These are phyloP conservation scores for Liparis tanakae DNA, from an alignment of 2,797 vertebrate species.

Conservation along the genomic window DNA sequence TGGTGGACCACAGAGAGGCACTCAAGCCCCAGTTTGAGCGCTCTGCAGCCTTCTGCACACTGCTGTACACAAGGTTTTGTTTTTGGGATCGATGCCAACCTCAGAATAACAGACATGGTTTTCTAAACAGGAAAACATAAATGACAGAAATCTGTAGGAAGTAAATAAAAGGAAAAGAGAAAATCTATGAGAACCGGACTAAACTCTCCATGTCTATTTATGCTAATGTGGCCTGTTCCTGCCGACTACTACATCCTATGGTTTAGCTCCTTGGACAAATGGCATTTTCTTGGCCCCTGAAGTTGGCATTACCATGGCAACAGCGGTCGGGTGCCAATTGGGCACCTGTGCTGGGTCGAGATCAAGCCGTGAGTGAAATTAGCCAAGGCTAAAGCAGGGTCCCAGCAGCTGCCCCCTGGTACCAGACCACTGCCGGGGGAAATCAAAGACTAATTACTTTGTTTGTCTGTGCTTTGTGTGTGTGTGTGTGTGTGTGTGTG, in stretches of 20 bases:
- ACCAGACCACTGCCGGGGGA: slow-evolving; percentile 69
- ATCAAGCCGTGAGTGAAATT: slow-evolving; percentile 79
- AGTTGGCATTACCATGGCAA: slow-evolving; percentile 78
- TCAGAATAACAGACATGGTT: neutral
- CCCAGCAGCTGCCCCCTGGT: slow-evolving; percentile 72
- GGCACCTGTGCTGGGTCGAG: slow-evolving; percentile 75
- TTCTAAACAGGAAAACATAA: neutral
- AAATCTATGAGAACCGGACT: neutral
- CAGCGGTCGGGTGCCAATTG: slow-evolving; percentile 61
- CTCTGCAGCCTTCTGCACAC: neutral
- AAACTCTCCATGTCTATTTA: slow-evolving; percentile 13
- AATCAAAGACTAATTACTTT: slow-evolving; percentile 76
- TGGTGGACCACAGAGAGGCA: slow-evolving; percentile 64
- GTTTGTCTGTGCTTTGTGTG: slow-evolving; percentile 55
- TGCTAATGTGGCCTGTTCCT: slow-evolving; percentile 30
- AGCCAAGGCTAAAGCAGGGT: slow-evolving; percentile 73
- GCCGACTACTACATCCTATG: slow-evolving; percentile 44
- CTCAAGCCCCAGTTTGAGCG: slow-evolving; percentile 14
- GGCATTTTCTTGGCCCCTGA: slow-evolving; percentile 61
- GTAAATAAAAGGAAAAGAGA: neutral
- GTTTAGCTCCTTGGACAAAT: slow-evolving; percentile 61
- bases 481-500: slow-evolving; percentile 37
- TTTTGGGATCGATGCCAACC: neutral
- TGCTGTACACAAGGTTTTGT: neutral
- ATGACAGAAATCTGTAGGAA: neutral